Base-by-base conservation (phyloP, 2,888 invertebrate genomes). In the Chrysina gloriosa region DNA sequence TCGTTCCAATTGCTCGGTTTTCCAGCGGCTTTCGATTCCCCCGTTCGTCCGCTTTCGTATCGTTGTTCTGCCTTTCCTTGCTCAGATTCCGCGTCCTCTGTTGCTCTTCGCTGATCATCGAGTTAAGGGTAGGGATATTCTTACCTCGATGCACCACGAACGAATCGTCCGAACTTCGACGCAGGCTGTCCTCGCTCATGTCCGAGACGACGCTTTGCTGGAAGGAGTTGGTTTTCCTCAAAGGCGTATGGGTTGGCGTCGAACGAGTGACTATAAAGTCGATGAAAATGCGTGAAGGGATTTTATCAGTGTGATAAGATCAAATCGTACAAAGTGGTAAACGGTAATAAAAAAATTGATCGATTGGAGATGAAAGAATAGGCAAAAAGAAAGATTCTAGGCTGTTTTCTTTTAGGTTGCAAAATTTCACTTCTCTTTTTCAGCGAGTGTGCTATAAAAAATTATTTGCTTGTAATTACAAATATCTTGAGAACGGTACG, bases 1-100 rank as follows among this genome's bases (percentile, higher is more conserved):
- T 92, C 92, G 82, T 91, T 91, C 91, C 93, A 93, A 84, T 92
- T 92, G 77, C 94, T 94, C 61, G 95, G 95, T 76, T 92, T 90
- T 34, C 95, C 95, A 69, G 95, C 95, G 71, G 94, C 89, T 69
- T 88, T 86, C 14, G 74, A 69, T 66, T 83, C 82, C 5, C n/a
- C n/a, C n/a, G n/a, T n/a, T n/a, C n/a, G n/a, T 91, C 90, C 45
- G 89, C 88, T 79, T 90, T 90, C 63, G 86, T 86, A 76, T 90
- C 89, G 77, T 84, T 85, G 80, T 88, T 88, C 69, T 84, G 84
- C 75, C 87, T 88, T 80, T 90, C 90, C 82, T 90, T 90, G 72
- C 86, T 85, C 1, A 36, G 21, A n/a, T 36, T 45, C 71, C 87
- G 85, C 74, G 88, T 79, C 72, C 87, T 84, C 65, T 88, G 80